Evolutionary conservation across 1,140 invertebrate species (phyloP), one percentile per base, ranked within the genome.

Genomic region (Brachionus angularis): DNA sequence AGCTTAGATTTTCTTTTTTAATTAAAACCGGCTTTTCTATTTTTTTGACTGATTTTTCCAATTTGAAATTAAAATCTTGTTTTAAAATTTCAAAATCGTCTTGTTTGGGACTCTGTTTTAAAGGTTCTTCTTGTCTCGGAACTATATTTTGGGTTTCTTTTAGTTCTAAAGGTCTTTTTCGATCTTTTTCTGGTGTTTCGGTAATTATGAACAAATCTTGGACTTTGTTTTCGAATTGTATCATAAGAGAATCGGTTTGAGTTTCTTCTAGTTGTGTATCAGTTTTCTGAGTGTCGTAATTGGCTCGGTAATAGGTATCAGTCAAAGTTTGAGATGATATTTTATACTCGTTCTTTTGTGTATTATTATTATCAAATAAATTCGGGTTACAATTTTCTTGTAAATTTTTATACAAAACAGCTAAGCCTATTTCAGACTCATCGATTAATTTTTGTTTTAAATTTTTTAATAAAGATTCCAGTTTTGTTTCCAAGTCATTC

Each of bases 141-240:
- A 21, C 52, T n/a, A 34, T 16, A 3, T 16, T 16, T 55, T 33
- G n/a, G 29, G 79, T 78, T 67, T 29, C 21, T 5, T 31, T 52
- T 31, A 31, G 8, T 31, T 67, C 62, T 10, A 42, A 27, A 3
- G 42, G 42, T 31, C 62, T 46, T 36, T 67, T 67, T 16, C 53
- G 18, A 10, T n/a, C 53, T 39, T 16, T 31, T 49, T 67, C 62
- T 25, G 62, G 62, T 14, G 62, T 67, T 12, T 67, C 62, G 4
- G 62, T 18, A 1, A 67, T 42, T 14, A 46, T 47, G 31, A 67
- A 46, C 29, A 67, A 31, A 46, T 67, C 62, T 18, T 67, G 27
- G 25, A 25, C 62, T 23, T 47, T 46, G 14, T 67, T 50, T 12
- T 67, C 62, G 16, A 67, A 67, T 34, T 67, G 62, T 5, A 67